Evolutionary conservation across 1,140 invertebrate species (phyloP), one percentile per base, ranked within the genome.

Genomic region (Sycophaga agraensis): DNA sequence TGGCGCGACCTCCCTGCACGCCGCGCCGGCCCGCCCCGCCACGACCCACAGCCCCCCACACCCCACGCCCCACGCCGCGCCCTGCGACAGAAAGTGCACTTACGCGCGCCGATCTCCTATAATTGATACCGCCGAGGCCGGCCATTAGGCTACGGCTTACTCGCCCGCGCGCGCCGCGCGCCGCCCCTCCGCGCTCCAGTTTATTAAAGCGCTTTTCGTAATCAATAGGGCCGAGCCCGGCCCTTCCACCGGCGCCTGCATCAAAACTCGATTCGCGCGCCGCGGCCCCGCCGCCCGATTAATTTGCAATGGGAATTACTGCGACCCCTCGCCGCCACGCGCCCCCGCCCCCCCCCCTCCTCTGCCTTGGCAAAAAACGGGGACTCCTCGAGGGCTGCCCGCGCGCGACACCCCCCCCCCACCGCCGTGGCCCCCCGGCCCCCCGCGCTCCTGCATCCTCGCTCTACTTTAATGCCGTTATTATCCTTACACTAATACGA

Each of bases 1-100:
- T 28, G 60, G 24, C 21, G 48, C 12, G 31, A n/a, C 31, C 53
- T 21, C 46, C 48, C 50, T 59, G 59, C 56, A 59, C 56, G 59
- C 50, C 42, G 45, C 42, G n/a, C 39, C 68, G 75, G 76, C 76
- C 76, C 76, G 75, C 76, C 76, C 75, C 75, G 73, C 70, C 57
- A 53, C 73, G 71, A 74, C 70, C 66, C 69, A 68, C 71, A 71
- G 75, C 73, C 74, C 73, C 71, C 67, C 72, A 70, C 70, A 70
- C 68, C 37, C 9, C 31, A 8, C 40, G 37, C 24, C 5, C 26
- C 19, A 24, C 24, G 54, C 26, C 28, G 53, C 16, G n/a, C n/a
- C 22, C 26, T 7, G 51, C 56, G 53, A 57, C 60, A 63, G 60
- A 63, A n/a, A 56, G 60, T 63, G 60, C 60, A 63, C 60, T 63